Evolutionary conservation across 2,888 invertebrate species (phyloP).

Genomic region (Lycocerus yunnanus): DNA sequence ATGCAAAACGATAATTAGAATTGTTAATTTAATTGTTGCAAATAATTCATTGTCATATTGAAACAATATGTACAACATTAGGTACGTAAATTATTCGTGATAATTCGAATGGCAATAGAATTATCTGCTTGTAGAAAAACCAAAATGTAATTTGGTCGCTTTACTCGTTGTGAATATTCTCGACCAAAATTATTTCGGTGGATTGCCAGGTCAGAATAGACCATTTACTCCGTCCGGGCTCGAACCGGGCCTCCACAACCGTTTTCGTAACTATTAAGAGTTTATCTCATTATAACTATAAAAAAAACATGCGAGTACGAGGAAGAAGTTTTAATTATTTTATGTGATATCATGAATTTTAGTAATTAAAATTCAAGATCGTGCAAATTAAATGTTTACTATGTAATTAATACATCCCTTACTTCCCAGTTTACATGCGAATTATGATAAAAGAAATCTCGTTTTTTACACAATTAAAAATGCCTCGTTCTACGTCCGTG

Average conservation of each 20-base stretch:
- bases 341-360: constrained; percentile 17
- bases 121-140: neutral
- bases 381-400: constrained; percentile 42
- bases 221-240: no score
- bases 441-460: constrained; percentile 49
- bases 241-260: no score
- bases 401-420: constrained; percentile 44
- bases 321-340: neutral
- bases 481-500: constrained; percentile 37
- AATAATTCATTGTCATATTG: neutral
- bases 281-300: no score
- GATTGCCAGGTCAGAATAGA: no score
- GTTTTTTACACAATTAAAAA: constrained; percentile 46
- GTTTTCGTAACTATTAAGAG: no score
- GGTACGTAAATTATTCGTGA: no score
- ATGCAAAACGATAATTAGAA: neutral
- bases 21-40: neutral
- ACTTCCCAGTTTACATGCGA: constrained; percentile 46
- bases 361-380: constrained; percentile 27
- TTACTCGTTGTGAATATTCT: no score
- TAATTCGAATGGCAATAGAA: neutral
- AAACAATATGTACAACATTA: neutral
- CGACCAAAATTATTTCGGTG: no score
- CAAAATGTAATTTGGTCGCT: no score
- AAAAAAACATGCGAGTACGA: neutral